Evolutionary conservation across 2,888 invertebrate species (phyloP).

Genomic region (Phalera bucephala): DNA sequence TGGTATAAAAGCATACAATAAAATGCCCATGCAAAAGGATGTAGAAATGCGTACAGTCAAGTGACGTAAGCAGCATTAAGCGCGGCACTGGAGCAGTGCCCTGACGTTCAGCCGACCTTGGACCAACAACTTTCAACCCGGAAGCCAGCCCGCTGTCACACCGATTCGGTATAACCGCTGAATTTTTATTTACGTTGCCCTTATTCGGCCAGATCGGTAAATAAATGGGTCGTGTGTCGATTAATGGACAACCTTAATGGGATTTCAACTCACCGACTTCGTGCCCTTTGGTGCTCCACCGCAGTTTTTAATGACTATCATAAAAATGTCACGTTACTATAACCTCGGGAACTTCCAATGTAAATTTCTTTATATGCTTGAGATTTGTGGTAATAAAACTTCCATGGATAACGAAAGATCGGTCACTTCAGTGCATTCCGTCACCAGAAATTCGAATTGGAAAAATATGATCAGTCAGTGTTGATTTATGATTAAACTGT

Average conservation of each 20-base stretch:
- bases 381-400: neutral
- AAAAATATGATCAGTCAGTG: neutral
- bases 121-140: slow-evolving; percentile 72
- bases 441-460: neutral
- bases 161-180: slow-evolving; percentile 13
- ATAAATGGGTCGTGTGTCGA: slow-evolving; percentile 26
- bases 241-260: slow-evolving; percentile 32
- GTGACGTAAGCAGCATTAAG: slow-evolving; percentile 46
- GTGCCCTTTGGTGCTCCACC: slow-evolving; percentile 22
- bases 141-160: slow-evolving; percentile 53
- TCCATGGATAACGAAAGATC: neutral
- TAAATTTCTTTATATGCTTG: neutral
- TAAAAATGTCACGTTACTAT: neutral
- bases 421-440: neutral
- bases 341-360: neutral
- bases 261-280: slow-evolving; percentile 25
- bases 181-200: slow-evolving; percentile 48
- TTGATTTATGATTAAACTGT: neutral
- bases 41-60: slow-evolving; percentile 9
- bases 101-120: slow-evolving; percentile 59
- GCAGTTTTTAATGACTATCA: neutral
- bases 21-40: slow-evolving; percentile 15
- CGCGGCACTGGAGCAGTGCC: slow-evolving; percentile 50
- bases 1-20: too few species aligned
- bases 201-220: slow-evolving; percentile 35